Conservation (phyloP, 2,888 invertebrate species). For the Crossocerus cetratus region DNA sequence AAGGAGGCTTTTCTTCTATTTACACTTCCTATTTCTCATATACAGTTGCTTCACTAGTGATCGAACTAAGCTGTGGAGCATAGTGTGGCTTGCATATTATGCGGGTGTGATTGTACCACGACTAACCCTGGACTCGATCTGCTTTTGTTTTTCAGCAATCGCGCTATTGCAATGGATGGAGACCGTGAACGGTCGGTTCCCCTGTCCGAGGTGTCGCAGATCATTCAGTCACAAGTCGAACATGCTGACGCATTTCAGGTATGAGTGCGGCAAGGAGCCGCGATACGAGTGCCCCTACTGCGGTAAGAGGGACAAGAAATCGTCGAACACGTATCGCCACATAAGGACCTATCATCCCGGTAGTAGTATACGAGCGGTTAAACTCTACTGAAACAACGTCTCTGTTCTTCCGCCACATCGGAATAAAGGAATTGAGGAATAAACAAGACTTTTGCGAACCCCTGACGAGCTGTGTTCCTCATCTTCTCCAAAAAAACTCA, state of each 20-base stretch:
- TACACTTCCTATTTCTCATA: no score
- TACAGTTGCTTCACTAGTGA: no score
- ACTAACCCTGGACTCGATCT: constrained; percentile 43
- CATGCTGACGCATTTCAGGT: constrained; percentile 63
- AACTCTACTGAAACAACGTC: constrained; percentile 44
- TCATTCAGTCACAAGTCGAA: constrained; percentile 67
- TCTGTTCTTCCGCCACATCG: neutral
- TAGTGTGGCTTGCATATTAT: no score
- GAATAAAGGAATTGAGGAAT: constrained; percentile 1
- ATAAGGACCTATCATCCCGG: constrained; percentile 63
- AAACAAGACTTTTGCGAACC: neutral
- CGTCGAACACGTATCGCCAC: constrained; percentile 67
- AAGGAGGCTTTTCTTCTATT: neutral
- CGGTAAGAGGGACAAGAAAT: constrained; percentile 65
- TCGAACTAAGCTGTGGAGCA: no score
- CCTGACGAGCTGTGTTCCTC: neutral
- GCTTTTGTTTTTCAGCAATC: constrained; percentile 46
- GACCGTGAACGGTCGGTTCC: constrained; percentile 28
- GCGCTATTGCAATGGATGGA: neutral
- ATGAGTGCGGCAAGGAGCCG: constrained; percentile 68
- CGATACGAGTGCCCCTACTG: constrained; percentile 67
- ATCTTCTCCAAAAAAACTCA: neutral
- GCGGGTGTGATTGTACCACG: no score
- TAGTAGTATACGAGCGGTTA: constrained; percentile 51
- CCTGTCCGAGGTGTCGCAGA: constrained; percentile 66